Percentiles rank a stretch among this genome's conserved stretches.
Conservation (phyloP, 1,140 invertebrate species). For the Chymomyza costata region DNA sequence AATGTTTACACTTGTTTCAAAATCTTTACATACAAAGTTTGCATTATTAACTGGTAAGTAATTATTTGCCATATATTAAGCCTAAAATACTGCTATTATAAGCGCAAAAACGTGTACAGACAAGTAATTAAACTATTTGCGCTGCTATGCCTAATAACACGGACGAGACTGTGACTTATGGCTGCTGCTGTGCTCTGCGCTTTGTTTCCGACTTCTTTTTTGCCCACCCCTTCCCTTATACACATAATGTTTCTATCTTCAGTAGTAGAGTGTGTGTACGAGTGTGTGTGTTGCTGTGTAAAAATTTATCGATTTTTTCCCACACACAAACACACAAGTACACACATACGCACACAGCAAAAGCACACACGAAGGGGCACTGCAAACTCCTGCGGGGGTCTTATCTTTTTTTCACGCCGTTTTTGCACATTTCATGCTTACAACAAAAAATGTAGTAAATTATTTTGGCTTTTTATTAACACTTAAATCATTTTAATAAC, state of each 20-base stretch:
- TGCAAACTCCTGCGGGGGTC: conserved; percentile 7
- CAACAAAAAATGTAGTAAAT: too few relatives aligned
- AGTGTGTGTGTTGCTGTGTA: conserved; percentile 38
- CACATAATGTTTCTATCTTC: conserved; percentile 13
- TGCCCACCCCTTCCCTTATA: conserved; percentile 15
- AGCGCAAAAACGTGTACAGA: too few relatives aligned
- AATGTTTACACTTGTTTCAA: too few relatives aligned
- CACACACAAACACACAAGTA: conserved; percentile 30
- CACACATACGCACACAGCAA: conserved; percentile 31
- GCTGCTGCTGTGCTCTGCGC: conserved; percentile 11
- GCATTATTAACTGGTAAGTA: too few relatives aligned
- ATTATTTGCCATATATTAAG: too few relatives aligned
- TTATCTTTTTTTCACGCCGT: conserved; percentile 11
- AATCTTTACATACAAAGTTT: too few relatives aligned
- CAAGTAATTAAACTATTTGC: too few relatives aligned
- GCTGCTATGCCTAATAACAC: conserved; percentile 16
- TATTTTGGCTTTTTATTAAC: too few relatives aligned
- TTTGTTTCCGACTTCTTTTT: conserved; percentile 32
- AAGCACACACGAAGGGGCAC: conserved; percentile 15
- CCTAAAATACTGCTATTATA: too few relatives aligned
- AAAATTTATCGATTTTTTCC: conserved; percentile 59
- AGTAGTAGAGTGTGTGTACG: neutral
- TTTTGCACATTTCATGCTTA: too few relatives aligned
- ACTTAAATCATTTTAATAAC: too few relatives aligned
- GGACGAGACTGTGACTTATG: conserved; percentile 31